A percentile compares a stretch with the other conserved stretches of the same genome.
phyloP scores from a whole-genome alignment of 2,113 vertebrate genomes.

The Choloepus hoffmanni region DNA sequence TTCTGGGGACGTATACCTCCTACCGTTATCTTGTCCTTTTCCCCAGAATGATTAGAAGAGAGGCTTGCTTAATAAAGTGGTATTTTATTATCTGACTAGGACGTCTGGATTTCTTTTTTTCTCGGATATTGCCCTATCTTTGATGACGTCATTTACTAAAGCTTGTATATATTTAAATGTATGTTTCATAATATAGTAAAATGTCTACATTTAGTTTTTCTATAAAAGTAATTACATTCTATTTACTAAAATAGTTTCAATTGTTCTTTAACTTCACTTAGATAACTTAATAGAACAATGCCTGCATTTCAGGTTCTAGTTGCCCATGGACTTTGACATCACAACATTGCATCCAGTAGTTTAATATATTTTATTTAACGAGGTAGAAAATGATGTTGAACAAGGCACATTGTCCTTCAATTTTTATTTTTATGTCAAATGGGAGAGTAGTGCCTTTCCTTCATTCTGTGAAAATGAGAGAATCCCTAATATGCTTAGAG shows the following conservation, averaged over 20 bases:
- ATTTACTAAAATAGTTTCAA: not conserved
- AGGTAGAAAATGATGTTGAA: not conserved
- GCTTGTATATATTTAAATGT: not conserved
- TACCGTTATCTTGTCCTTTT: not conserved
- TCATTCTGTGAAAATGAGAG: not conserved
- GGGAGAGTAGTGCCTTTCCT: not conserved
- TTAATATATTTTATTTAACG: slow-evolving; percentile 26
- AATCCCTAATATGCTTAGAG: not conserved
- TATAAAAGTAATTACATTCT: not conserved
- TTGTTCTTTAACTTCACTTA: not conserved
- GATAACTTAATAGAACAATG: not conserved
- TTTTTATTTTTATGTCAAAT: not conserved
- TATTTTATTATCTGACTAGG: not conserved
- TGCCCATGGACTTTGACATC: not conserved
- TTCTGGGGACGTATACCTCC: not conserved
- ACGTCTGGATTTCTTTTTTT: not conserved
- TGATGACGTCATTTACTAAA: not conserved
- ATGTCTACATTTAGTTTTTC: not conserved
- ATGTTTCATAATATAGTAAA: not conserved
- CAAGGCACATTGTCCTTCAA: not conserved
- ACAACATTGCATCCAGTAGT: not conserved
- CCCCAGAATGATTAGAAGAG: not conserved
- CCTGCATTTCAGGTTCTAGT: slow-evolving; percentile 37
- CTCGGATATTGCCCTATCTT: not conserved
- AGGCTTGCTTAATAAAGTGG: not conserved